phyloP scores from a whole-genome alignment of 2,797 vertebrate species.

The Myioborus miniatus region DNA sequence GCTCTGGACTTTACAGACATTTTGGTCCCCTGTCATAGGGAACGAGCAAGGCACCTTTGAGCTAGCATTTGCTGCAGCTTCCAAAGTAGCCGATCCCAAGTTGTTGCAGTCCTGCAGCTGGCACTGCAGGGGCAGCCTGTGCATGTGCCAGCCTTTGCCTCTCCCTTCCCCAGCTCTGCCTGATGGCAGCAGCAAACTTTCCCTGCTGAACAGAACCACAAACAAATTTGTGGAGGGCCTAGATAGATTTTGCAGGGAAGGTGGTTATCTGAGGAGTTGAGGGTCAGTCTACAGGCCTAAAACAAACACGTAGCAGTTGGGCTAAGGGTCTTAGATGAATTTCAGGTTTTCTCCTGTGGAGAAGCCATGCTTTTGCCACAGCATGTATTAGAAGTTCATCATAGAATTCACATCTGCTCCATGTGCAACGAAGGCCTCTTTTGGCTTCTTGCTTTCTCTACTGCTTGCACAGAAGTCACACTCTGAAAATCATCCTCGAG shows the following conservation, averaged over 20 bases:
- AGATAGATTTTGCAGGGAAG: not conserved
- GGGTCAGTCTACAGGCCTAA: not conserved
- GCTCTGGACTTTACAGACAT: not conserved
- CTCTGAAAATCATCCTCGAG: not conserved
- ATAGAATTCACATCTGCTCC: not conserved
- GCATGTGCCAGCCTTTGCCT: not conserved
- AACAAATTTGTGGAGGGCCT: not conserved
- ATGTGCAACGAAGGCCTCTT: not conserved
- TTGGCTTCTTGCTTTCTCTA: not conserved
- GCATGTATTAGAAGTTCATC: not conserved
- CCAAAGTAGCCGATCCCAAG: not conserved
- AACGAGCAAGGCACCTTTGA: not conserved
- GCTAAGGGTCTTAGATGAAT: not conserved
- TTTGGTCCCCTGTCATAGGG: not conserved
- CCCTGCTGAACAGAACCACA: not conserved
- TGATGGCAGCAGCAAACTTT: not conserved
- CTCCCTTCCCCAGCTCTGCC: not conserved
- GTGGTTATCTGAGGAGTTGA: not conserved
- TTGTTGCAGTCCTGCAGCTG: not conserved
- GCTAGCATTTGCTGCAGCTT: not conserved
- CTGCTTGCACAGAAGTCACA: not conserved
- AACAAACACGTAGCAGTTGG: not conserved
- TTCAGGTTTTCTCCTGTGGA: not conserved
- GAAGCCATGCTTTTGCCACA: not conserved
- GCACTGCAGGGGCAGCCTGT: not conserved